Evolutionary conservation across 2,113 vertebrate genomes (phyloP), one percentile per base, ranked within the genome.

Genomic region (Emydura subglobosa): DNA sequence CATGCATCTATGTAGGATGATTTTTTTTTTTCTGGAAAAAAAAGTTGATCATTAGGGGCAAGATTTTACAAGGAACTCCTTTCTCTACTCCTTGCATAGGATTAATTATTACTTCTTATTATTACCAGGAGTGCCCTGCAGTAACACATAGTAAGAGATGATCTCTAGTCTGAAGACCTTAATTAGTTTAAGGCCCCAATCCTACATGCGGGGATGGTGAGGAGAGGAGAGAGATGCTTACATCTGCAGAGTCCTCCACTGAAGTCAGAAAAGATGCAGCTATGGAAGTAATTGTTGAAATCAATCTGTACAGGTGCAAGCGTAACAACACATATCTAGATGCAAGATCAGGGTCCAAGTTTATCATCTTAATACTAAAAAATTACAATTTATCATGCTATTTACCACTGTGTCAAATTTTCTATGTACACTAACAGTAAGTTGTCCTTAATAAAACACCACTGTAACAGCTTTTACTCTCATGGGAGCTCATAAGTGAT

Each of bases 331-430:
- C 12, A 91, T 85, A 61, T 51, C 39, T 83, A 68, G 13, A 74
- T 7, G 39, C 24, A 39, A 1, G 50, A 74, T 42, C 57, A 82
- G 4, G 10, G n/a, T 91, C 27, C 82, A 88, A 42, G 29, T 86
- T 0, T 39, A 65, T 53, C 57, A 89, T 82, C 80, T 27, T 10
- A 89, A 78, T 54, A 54, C 44, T 19, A 86, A 49, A 93, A 92
- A 91, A 94, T 81, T 65, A 86, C 47, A 90, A 10, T 14, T 84
- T 53, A 25, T 22, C 27, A 3, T 86, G 55, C 86, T 96, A 90
- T 92, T 96, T 88, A 91, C 83, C 76, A 55, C 44, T 49, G 25
- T 83, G 91, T 87, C 88, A n/a, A 91, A 90, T 92, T 68, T 59
- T 59, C 74, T 65, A 65, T 44, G 83, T 51, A 74, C 4, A 34